Base-by-base conservation (phyloP, 2,113 vertebrate species). In the Salvator merianae region DNA sequence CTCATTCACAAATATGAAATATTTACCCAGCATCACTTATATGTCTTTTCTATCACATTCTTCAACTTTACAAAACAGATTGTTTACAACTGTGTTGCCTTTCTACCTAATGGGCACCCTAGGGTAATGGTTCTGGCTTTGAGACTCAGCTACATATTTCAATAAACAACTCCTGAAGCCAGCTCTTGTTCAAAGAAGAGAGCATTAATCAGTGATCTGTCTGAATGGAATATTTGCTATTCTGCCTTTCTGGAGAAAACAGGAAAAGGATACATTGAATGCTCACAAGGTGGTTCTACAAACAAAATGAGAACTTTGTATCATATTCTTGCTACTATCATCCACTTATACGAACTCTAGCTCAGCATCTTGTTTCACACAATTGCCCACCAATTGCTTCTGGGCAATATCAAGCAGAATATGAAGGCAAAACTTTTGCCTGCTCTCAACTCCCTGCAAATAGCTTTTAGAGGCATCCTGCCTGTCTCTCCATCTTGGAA, bases 41-140 rank as follows among this genome's bases (percentile, higher is more conserved):
- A 90, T 93, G 62, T 79, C 50, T 89, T 92, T 90, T 84, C 72
- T 93, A 92, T 90, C 74, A 89, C 87, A 93, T 91, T 88, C 62
- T 85, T 92, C 93, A 85, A 85, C 89, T 94, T 95, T 89, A 92
- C 76, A 92, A 93, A 95, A 92, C 88, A 91, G 90, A 91, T 89
- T 94, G 90, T 93, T 94, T 96, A 94, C 88, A 93, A 91, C 91
- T 85, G 30, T 77, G 28, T 71, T 92, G 84, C 89, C 89, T 88
- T 95, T 95, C 93, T 95, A 87, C 86, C 84, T 96, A 95, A 95
- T 93, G 88, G 90, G 77, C 74, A 89, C 92, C 92, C 93, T 89
- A 73, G 72, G 90, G 94, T 70, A 87, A 87, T 91, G 75, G 88
- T 89, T 79, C 88, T 93, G 91, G 84, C 75, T 94, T 95, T 93